phyloP scores from a whole-genome alignment of 2,797 vertebrate species.

The Fistularia tabacaria region DNA sequence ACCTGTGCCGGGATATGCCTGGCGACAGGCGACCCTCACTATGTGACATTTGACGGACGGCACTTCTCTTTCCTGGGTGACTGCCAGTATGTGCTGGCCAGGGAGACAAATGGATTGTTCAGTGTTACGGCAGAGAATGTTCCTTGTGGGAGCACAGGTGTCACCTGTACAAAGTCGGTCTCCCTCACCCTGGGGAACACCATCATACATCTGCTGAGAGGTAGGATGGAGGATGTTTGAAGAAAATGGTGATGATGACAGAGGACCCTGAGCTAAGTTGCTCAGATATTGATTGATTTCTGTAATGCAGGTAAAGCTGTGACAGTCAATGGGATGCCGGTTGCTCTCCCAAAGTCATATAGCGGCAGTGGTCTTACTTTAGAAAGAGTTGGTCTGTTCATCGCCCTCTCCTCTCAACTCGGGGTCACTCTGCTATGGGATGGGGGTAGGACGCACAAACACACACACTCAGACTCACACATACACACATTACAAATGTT shows the following conservation, averaged over 20 bases:
- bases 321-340: conserved; percentile 82
- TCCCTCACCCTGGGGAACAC: conserved; percentile 80
- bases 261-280: background rate
- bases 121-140: conserved; percentile 83
- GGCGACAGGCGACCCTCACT: conserved; percentile 89
- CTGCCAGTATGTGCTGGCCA: conserved; percentile 86
- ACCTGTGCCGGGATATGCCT: conserved; percentile 81
- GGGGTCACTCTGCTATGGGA: conserved; percentile 89
- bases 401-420: conserved; percentile 77
- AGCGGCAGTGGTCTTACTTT: conserved; percentile 81
- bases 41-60: conserved; percentile 87
- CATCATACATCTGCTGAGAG: conserved; percentile 84
- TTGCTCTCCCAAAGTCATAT: conserved; percentile 82
- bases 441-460: conserved; percentile 75
- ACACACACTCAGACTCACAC: background rate
- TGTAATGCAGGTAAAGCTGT: conserved; percentile 78
- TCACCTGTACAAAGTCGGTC: conserved; percentile 90
- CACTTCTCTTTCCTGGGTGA: conserved; percentile 85
- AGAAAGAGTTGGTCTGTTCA: conserved; percentile 78
- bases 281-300: background rate
- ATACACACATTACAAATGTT: background rate
- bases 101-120: conserved; percentile 77
- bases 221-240: conserved; percentile 53
- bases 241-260: no score
- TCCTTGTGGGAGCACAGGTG: conserved; percentile 83